Evolutionary conservation across 2,888 invertebrate species (phyloP), one percentile per base, ranked within the genome.

Genomic region (Oscheius sp.): DNA sequence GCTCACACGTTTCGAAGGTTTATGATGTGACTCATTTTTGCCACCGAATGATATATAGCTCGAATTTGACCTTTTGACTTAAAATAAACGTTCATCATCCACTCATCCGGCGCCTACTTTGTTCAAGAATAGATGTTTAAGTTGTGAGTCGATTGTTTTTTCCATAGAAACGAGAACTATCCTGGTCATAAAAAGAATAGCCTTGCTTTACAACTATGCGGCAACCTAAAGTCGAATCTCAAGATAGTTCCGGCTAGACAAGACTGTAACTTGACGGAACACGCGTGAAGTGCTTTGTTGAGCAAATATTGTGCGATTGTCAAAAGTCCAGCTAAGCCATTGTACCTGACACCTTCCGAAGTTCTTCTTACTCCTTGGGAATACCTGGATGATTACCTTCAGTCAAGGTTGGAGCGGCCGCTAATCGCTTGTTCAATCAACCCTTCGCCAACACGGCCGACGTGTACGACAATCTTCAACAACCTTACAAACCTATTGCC

Each of bases 341-440:
- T 28, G 50, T 28, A n/a, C 50, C 24, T 50, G 17, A 28, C 28
- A 8, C 50, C 26, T n/a, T 22, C 8, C 22, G 12, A 26, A 1
- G 12, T 22, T n/a, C 49, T 28, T 30, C 2, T 50, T 17, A 28
- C 26, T 8, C 12, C 30, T 26, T 28, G 28, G 17, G n/a, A 26
- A 9, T 28, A 30, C 12, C 50, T 38, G 56, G n/a, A n/a, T 54
- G 32, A 44, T 28, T 59, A 59, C 59, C 59, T 59, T 44, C 54
- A 59, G 59, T 59, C 59, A 59, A 59, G 59, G 59, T 59, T 59
- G 59, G 44, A 41, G 57, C 59, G 59, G 59, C 44, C 44, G 59
- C 59, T 59, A 59, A 59, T 59, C 59, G 59, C 59, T 59, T 59
- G 59, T 59, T 44, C 59, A 59, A 59, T 59, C 59, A 59, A 59